Percentiles rank a stretch among this genome's conserved stretches.
Evolutionary conservation across 2,888 invertebrate genomes (phyloP).

Genomic region (Plusia festucae): DNA sequence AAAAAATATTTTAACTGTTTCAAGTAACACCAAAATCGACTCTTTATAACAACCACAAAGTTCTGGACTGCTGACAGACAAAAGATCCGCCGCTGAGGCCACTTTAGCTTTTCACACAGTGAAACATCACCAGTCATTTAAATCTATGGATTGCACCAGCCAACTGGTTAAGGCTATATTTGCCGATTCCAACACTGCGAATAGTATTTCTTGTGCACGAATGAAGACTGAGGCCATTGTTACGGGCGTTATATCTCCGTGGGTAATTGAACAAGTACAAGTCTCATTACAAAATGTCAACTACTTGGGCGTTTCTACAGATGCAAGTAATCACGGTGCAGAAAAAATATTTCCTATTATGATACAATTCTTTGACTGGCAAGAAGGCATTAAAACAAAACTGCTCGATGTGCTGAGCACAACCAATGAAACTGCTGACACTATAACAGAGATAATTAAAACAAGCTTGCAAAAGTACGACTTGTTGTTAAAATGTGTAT

Average conservation of each 20-base stretch:
- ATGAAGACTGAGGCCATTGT: constrained; percentile 53
- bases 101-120: constrained; percentile 49
- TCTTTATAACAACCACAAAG: constrained; percentile 28
- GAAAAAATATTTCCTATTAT: constrained; percentile 57
- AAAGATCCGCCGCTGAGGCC: constrained; percentile 38
- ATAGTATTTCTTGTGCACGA: constrained; percentile 22
- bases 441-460: constrained; percentile 52
- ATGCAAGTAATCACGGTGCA: constrained; percentile 59
- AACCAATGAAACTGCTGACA: constrained; percentile 56
- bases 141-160: constrained; percentile 26
- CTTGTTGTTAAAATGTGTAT: constrained; percentile 48
- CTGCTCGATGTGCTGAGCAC: constrained; percentile 45
- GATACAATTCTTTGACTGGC: constrained; percentile 58
- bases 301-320: constrained; percentile 52
- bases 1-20: constrained; percentile 22
- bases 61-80: constrained; percentile 25
- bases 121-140: constrained; percentile 49
- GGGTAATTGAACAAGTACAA: constrained; percentile 32
- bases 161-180: constrained; percentile 5
- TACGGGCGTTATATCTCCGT: constrained; percentile 40
- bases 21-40: constrained; percentile 30
- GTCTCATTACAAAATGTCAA: constrained; percentile 39
- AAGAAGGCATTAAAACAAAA: constrained; percentile 54
- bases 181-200: constrained; percentile 18
- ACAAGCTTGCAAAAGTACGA: constrained; percentile 42